Base-by-base conservation (phyloP, 1,140 invertebrate genomes). In the Drusus annulatus region DNA sequence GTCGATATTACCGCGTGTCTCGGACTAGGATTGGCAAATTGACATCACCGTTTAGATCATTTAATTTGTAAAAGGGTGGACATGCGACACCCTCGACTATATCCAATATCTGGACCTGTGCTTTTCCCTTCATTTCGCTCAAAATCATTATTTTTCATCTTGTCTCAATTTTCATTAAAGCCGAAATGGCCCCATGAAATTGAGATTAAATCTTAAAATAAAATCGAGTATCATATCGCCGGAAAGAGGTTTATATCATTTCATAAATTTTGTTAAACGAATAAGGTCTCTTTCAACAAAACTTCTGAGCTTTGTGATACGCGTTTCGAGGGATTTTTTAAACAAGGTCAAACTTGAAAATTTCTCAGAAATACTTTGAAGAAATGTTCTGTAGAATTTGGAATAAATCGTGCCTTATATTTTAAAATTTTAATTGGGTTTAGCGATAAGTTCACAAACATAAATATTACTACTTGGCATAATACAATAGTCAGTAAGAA, bases 181-280 rank as follows among this genome's bases (percentile, higher is more conserved):
- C 23, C n/a, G 23, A 23, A 63, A 25, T 63, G 60, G 60, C 23
- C 60, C 23, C 60, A 28, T 63, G 23, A 63, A 63, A 63, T 63
- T 63, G 19, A 63, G 60, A 63, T 63, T 63, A 63, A 63, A 25
- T 63, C 23, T 63, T 63, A 50, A 36, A 36, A 21, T 69, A 51
- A 69, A 50, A 69, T 69, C 45, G 15, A 63, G 60, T 63, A 69
- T 69, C n/a, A 23, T 50, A 16, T 69, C 65, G 16, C 31, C n/a
- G 65, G 21, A 36, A 69, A 69, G 45, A 69, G n/a, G 65, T 69
- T 19, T 45, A 36, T 68, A 69, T 65, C 21, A 36, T 63, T 63
- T 13, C 25, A 63, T 25, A 21, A 63, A 21, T 45, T 69, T 50
- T 15, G 45, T 69, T 69, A 45, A 69, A 69, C 10, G 31, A 69